phyloP scores from a whole-genome alignment of 2,888 invertebrate species.

The Chydorus sphaericus region DNA sequence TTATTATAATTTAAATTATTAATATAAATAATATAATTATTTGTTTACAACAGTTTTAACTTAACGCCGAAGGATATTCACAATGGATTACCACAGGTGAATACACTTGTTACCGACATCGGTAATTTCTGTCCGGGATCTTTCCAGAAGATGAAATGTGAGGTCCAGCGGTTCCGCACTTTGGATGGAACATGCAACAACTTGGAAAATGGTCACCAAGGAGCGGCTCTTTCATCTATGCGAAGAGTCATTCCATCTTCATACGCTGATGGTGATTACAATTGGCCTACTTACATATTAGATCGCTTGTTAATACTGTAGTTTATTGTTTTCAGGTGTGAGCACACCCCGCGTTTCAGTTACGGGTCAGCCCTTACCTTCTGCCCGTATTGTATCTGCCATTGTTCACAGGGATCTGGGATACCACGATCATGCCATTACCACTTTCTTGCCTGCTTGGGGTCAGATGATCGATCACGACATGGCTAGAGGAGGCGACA shows the following conservation, averaged over 20 bases:
- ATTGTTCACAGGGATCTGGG: constrained; percentile 44
- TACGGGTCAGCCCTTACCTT: constrained; percentile 39
- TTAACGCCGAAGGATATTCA: constrained; percentile 23
- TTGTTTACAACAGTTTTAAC: constrained; percentile 18
- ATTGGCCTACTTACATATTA: background rate
- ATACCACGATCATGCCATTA: constrained; percentile 46
- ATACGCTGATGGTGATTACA: constrained; percentile 27
- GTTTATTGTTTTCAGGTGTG: constrained; percentile 19
- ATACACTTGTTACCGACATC: constrained; percentile 23
- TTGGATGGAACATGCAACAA: constrained; percentile 25
- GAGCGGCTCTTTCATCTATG: constrained; percentile 22
- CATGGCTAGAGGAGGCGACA: constrained; percentile 30
- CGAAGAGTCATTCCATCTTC: constrained; percentile 24
- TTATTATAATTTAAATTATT: background rate
- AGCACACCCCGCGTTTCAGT: constrained; percentile 19
- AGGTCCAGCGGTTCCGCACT: constrained; percentile 22
- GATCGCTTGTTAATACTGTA: too few species aligned
- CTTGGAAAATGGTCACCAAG: constrained; percentile 24
- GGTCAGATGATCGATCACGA: constrained; percentile 36
- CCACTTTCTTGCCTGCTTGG: constrained; percentile 74
- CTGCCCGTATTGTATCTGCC: constrained; percentile 50
- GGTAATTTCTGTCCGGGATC: constrained; percentile 23
- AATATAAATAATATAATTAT: too few species aligned
- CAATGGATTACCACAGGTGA: constrained; percentile 24
- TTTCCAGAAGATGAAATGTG: constrained; percentile 20